A percentile compares a stretch with the other conserved stretches of the same genome.
These are phyloP conservation scores for Trichonephila inaurata DNA, from an alignment of 1,140 invertebrate species.

Conservation along the genomic window DNA sequence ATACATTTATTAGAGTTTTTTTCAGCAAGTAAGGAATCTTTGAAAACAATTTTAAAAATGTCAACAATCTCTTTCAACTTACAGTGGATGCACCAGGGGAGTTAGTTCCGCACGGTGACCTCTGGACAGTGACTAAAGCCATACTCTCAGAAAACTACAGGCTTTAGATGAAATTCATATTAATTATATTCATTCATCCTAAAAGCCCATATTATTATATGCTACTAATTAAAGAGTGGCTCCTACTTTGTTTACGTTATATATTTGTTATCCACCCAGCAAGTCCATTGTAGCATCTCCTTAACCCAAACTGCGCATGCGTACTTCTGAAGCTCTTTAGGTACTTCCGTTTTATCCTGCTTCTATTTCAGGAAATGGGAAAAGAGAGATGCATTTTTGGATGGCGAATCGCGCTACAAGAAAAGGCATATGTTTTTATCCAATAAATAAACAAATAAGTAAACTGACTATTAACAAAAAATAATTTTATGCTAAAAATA, in stretches of 20 bases:
- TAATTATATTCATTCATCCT: constrained; percentile 19
- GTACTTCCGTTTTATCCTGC: constrained; percentile 73
- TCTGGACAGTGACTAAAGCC: constrained; percentile 76
- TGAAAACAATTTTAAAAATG: constrained; percentile 42
- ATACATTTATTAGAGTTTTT: not conserved
- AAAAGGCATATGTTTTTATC: not conserved
- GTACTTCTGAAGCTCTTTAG: constrained; percentile 11
- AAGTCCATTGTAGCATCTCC: constrained; percentile 70
- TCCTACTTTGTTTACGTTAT: constrained; percentile 61
- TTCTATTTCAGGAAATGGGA: constrained; percentile 67
- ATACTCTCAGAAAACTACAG: constrained; percentile 36
- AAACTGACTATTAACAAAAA: too few species aligned
- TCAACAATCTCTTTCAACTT: constrained; percentile 60
- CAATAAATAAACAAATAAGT: too few species aligned
- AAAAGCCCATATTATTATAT: constrained; percentile 38
- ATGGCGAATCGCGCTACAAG: not conserved
- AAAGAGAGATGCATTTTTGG: constrained; percentile 11
- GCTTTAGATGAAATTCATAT: constrained; percentile 5
- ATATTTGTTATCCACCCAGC: constrained; percentile 64
- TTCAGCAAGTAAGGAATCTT: not conserved
- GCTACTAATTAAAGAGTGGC: not conserved
- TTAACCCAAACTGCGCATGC: constrained; percentile 64
- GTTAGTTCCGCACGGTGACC: constrained; percentile 71
- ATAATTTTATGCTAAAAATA: too few species aligned
- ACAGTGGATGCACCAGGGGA: constrained; percentile 62